Conservation (phyloP, 2,113 vertebrate genomes). For the Calonectris borealis region DNA sequence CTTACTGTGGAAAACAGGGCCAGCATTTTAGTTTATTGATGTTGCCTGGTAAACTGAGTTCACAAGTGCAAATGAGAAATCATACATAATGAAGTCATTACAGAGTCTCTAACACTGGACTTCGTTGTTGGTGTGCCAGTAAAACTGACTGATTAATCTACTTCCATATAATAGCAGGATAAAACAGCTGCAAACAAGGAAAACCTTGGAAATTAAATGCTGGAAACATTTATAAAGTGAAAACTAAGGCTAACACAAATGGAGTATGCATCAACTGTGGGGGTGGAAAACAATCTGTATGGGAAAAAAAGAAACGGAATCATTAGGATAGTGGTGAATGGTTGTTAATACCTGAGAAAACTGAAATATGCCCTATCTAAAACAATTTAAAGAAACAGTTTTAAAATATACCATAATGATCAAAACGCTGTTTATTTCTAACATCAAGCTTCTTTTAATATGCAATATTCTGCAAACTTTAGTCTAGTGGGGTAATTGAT, state of each 20-base stretch:
- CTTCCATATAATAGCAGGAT: conserved; percentile 29
- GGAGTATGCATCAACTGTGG: neutral
- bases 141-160: conserved; percentile 54
- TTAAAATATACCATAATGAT: neutral
- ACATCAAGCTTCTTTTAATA: neutral
- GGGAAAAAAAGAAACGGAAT: neutral
- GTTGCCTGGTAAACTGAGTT: conserved; percentile 57
- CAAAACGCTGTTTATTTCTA: neutral
- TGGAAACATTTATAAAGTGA: conserved; percentile 66
- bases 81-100: conserved; percentile 58
- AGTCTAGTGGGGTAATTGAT: neutral
- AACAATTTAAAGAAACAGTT: neutral
- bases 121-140: conserved; percentile 51
- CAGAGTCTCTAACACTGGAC: conserved; percentile 28
- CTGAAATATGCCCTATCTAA: neutral
- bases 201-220: conserved; percentile 30
- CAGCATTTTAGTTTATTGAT: conserved; percentile 42
- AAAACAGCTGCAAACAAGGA: conserved; percentile 55
- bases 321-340: neutral
- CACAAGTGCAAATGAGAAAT: conserved; percentile 58
- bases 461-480: neutral
- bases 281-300: conserved; percentile 41
- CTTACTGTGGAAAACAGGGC: neutral
- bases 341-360: neutral
- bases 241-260: conserved; percentile 43